Percentiles rank a stretch among this genome's conserved stretches.
phyloP scores from a whole-genome alignment of 2,797 vertebrate species.

The Anabacerthia variegaticeps region DNA sequence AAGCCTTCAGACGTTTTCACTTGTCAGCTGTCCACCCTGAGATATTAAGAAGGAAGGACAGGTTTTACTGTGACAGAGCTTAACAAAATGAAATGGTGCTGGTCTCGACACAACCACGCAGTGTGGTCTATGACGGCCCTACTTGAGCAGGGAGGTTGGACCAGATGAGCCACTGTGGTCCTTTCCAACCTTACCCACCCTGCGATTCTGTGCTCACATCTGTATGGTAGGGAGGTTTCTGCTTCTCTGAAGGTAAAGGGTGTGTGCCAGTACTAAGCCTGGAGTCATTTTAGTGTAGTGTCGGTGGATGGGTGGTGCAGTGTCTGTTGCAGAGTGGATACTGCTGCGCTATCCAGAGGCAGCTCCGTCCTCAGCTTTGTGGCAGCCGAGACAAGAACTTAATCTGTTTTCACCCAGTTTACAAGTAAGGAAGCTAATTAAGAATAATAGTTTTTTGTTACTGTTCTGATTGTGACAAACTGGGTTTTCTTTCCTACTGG shows the following conservation, averaged over 20 bases:
- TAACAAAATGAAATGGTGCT: background rate
- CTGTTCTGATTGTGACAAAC: background rate
- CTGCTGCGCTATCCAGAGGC: background rate
- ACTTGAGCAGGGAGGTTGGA: background rate
- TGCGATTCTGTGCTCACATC: background rate
- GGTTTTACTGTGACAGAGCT: background rate
- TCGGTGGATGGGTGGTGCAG: accelerated
- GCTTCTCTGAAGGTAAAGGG: background rate
- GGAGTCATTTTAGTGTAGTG: background rate
- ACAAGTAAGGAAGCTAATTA: background rate
- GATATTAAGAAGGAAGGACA: background rate
- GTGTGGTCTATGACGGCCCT: background rate
- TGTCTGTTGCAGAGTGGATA: background rate
- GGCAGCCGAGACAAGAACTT: background rate
- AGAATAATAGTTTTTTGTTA: background rate
- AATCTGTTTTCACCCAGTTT: background rate
- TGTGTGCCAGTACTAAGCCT: background rate
- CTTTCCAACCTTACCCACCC: background rate
- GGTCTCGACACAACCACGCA: background rate
- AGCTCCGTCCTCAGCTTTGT: background rate
- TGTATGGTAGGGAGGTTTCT: background rate
- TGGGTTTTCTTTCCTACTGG: background rate
- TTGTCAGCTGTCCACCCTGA: background rate
- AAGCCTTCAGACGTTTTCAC: background rate
- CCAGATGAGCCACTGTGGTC: background rate